Base-by-base conservation (phyloP, 2,888 invertebrate species). In the Tricholauxania praeusta region DNA sequence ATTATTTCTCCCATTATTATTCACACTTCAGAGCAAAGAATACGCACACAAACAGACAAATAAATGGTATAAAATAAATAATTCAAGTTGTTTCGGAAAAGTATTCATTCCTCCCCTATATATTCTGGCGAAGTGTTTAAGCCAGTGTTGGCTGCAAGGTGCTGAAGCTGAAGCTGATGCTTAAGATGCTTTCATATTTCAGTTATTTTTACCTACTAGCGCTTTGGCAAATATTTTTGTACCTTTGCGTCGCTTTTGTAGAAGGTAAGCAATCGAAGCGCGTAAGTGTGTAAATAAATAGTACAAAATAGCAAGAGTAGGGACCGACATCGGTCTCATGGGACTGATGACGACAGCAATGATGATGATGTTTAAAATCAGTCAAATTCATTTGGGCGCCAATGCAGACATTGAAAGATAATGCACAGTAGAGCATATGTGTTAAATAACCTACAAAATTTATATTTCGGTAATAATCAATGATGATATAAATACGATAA, bases 161-260 rank as follows among this genome's bases (percentile, higher is more conserved):
- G 19, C n/a, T 28, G 28, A 4, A 28, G 57, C n/a, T 28, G 28
- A 4, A 28, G 57, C 39, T 62, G n/a, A 39, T 39, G 12, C 17
- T 62, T 12, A 62, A 12, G 62, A 62, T 12, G 14, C 32, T 63
- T 63, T 64, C 64, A 64, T 51, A 64, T 64, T 64, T 64, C 64
- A 64, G 8, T 49, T 51, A 28, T 15, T 51, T 49, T 51, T 28
- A 64, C 64, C 32, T 19, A 39, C 51, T 64, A 28, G 22, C 39
- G 8, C 39, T 39, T 39, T 39, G 39, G 51, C 19, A 64, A 64
- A 64, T 64, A 64, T 64, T 64, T 64, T 49, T 28, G 51, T 51
- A 51, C 51, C 64, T 14, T 51, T 62, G 17, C 39, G n/a, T 32
- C 60, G 32, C n/a, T 32, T 15, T 17, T 17, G 60, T 62, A 5